Conservation (phyloP, 2,888 invertebrate species). For the Conops quadrifasciatus region DNA sequence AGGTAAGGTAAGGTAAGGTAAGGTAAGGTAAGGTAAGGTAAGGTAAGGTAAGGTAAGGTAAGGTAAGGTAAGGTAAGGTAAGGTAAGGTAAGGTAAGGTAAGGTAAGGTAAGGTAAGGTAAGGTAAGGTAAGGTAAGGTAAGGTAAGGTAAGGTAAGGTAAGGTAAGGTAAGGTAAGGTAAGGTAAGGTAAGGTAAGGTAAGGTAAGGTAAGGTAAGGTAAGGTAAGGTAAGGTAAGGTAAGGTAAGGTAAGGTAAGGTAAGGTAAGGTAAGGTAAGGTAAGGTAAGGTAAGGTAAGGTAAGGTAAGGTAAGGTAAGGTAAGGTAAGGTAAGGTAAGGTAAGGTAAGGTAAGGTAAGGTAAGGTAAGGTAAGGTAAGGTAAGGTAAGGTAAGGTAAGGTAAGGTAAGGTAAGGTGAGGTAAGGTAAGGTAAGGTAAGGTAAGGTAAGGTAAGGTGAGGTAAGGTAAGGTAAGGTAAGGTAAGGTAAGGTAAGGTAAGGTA, state of each 20-base stretch:
- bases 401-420: neutral
- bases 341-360: neutral
- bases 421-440: neutral
- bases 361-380: slow-evolving; percentile 5
- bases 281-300: too few species aligned
- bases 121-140: neutral
- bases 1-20: too few species aligned
- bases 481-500: too few species aligned
- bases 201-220: neutral
- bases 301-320: too few species aligned
- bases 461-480: too few species aligned
- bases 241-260: neutral
- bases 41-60: neutral
- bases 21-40: slow-evolving; percentile 5
- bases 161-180: too few species aligned
- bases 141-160: too few species aligned
- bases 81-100: neutral
- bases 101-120: neutral
- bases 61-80: neutral
- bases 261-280: neutral
- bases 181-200: slow-evolving; percentile 7
- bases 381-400: neutral
- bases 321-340: slow-evolving; percentile 6
- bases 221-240: neutral
- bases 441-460: neutral